Evolutionary conservation across 2,888 invertebrate species (phyloP).

Genomic region (Raillietiella orientalis): DNA sequence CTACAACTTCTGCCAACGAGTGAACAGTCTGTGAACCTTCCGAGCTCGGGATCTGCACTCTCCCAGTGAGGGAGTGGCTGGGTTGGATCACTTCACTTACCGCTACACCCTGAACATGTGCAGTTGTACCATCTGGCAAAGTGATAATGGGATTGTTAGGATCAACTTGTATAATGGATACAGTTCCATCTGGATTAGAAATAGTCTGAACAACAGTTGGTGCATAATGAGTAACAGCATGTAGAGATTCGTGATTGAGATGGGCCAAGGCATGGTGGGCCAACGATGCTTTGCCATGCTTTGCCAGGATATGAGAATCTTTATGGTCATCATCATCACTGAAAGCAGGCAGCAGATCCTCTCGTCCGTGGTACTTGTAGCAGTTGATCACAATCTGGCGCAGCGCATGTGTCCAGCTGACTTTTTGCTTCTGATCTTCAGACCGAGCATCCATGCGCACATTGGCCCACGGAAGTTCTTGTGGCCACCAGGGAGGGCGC

Average conservation of each 20-base stretch:
- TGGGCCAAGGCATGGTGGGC: too few relatives aligned
- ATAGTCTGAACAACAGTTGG: slow-evolving; percentile 79
- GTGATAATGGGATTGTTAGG: slow-evolving; percentile 78
- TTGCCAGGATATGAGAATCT: too few relatives aligned
- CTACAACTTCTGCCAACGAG: slow-evolving; percentile 23
- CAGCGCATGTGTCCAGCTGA: slow-evolving; percentile 89
- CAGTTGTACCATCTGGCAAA: slow-evolving; percentile 76
- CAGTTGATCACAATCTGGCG: slow-evolving; percentile 90
- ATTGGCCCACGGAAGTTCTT: slow-evolving; percentile 91
- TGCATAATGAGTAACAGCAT: slow-evolving; percentile 37
- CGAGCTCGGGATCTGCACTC: slow-evolving; percentile 8
- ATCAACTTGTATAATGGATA: slow-evolving; percentile 82
- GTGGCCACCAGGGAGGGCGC: slow-evolving; percentile 91
- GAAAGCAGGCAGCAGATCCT: slow-evolving; percentile 77
- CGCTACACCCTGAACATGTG: slow-evolving; percentile 63
- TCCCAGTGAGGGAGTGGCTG: too few relatives aligned
- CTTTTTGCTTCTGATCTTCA: slow-evolving; percentile 90
- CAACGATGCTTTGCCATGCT: too few relatives aligned
- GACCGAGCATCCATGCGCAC: slow-evolving; percentile 85
- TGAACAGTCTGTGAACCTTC: slow-evolving; percentile 13
- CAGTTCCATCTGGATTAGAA: slow-evolving; percentile 81
- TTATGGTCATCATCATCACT: slow-evolving; percentile 55
- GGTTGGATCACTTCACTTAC: too few relatives aligned
- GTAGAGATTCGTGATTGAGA: slow-evolving; percentile 1
- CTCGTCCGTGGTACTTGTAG: slow-evolving; percentile 86